Percentiles rank a stretch among this genome's conserved stretches.
Evolutionary conservation across 2,888 invertebrate genomes (phyloP).

Genomic region (Volucella inanis): DNA sequence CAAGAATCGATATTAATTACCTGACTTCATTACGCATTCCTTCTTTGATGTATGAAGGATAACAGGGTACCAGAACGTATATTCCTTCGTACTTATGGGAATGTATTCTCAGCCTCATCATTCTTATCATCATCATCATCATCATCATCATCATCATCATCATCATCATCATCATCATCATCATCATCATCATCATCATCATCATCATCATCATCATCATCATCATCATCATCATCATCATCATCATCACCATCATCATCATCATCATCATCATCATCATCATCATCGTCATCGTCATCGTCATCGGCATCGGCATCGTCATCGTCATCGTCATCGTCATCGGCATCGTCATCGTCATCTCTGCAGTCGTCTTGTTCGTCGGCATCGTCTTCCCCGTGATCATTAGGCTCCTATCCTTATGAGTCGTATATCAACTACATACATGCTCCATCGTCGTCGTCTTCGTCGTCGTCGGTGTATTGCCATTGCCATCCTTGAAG

Average conservation of each 20-base stretch:
- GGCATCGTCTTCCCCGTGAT: neutral
- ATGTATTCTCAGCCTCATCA: constrained; percentile 6
- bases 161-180: neutral
- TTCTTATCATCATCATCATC: constrained; percentile 24
- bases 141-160: constrained; percentile 35
- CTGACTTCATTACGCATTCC: constrained; percentile 76
- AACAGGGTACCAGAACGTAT: too few relatives aligned
- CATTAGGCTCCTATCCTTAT: neutral
- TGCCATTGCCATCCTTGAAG: constrained; percentile 50
- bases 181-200: too few relatives aligned
- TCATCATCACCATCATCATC: constrained; percentile 32
- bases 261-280: constrained; percentile 1
- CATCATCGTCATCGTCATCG: neutral
- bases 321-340: too few relatives aligned
- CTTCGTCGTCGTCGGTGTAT: constrained; percentile 10
- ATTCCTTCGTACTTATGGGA: neutral
- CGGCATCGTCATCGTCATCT: too few relatives aligned
- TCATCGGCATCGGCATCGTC: too few relatives aligned
- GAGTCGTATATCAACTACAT: neutral
- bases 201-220: too few relatives aligned
- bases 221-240: constrained; percentile 4
- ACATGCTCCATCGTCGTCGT: constrained; percentile 28
- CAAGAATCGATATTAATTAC: constrained; percentile 77
- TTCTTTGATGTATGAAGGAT: constrained; percentile 64
- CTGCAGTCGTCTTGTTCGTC: neutral